Conservation (phyloP, 2,888 invertebrate species). For the Eilema caniola region DNA sequence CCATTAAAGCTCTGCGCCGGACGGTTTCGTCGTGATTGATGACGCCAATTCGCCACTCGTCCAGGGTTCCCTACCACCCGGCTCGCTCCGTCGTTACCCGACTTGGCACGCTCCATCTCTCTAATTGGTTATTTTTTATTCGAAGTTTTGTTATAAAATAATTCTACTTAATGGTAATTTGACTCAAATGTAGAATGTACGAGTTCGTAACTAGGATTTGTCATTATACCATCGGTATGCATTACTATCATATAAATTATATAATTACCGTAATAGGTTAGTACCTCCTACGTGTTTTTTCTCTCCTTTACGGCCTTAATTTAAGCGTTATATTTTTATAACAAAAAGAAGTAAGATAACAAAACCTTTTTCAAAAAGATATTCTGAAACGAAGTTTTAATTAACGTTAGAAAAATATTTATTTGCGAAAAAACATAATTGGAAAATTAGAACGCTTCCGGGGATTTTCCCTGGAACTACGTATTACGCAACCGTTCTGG, state of each 20-base stretch:
- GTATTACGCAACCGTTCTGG: background rate
- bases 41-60: conserved; percentile 80
- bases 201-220: background rate
- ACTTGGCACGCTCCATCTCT: conserved; percentile 58
- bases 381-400: conserved; percentile 12
- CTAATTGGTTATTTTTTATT: conserved; percentile 59
- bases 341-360: background rate
- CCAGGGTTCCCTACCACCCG: conserved; percentile 52
- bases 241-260: background rate
- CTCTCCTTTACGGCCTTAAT: background rate
- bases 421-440: background rate
- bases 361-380: background rate
- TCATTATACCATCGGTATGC: background rate
- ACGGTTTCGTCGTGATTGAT: conserved; percentile 77
- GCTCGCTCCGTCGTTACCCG: conserved; percentile 46
- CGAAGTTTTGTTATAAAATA: conserved; percentile 17
- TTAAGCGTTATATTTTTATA: background rate
- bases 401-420: conserved; percentile 8
- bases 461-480: background rate
- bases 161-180: conserved; percentile 8
- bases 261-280: background rate
- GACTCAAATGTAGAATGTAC: background rate
- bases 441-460: conserved; percentile 1
- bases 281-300: background rate
- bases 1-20: conserved; percentile 73